Percentiles rank a stretch among this genome's conserved stretches.
Evolutionary conservation across 2,888 invertebrate species (phyloP).

Genomic region (Ophonus ardosiacus): DNA sequence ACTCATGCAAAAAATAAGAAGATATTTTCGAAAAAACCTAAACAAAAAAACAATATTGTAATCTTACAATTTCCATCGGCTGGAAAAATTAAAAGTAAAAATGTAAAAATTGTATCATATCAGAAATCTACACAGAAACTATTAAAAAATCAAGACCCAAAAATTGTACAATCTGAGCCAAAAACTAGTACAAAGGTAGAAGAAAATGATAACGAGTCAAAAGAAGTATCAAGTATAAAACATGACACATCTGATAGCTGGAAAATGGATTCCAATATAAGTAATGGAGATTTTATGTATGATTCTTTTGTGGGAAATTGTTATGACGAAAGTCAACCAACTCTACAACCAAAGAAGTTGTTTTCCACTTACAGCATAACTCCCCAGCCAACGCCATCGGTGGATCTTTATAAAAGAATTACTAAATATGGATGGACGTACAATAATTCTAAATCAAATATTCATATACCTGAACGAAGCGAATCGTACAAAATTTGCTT

Average conservation of each 20-base stretch:
- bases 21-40: not conserved
- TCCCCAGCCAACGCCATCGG: not conserved
- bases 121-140: conserved; percentile 3
- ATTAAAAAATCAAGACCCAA: not conserved
- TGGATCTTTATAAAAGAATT: conserved; percentile 46
- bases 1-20: conserved; percentile 10
- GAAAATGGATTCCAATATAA: conserved; percentile 13
- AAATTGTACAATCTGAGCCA: not conserved
- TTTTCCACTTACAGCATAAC: conserved; percentile 1
- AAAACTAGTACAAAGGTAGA: not conserved
- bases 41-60: conserved; percentile 26
- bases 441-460: conserved; percentile 40
- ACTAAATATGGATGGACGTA: conserved; percentile 61
- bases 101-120: conserved; percentile 5
- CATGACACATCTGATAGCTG: not conserved
- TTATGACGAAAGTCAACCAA: conserved; percentile 10
- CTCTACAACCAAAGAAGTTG: conserved; percentile 1
- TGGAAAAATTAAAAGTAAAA: not conserved
- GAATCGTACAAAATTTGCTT: conserved; percentile 21
- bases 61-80: not conserved
- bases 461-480: not conserved
- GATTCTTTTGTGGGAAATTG: conserved; percentile 45
- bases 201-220: not conserved
- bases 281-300: conserved; percentile 43
- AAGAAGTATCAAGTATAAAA: not conserved